Evolutionary conservation across 2,797 vertebrate genomes (phyloP).

Genomic region (Australoheros facetus): DNA sequence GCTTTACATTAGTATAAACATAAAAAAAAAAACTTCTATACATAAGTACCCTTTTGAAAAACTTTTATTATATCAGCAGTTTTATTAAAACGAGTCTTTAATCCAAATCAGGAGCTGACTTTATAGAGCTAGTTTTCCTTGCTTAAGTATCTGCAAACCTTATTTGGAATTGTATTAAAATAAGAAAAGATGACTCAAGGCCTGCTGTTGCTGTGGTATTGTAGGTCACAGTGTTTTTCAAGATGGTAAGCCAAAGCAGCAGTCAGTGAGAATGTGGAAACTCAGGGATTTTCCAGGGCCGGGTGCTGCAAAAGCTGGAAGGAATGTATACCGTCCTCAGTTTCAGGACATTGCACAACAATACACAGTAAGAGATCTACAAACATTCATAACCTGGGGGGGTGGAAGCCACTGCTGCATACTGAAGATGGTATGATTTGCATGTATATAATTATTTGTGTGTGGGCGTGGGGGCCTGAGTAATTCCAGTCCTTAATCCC

Average conservation of each 20-base stretch:
- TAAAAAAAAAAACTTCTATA: neutral
- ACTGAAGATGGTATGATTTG: constrained; percentile 29
- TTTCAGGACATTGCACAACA: constrained; percentile 48
- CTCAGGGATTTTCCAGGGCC: constrained; percentile 81
- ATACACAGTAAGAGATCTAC: constrained; percentile 11
- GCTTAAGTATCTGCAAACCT: constrained; percentile 13
- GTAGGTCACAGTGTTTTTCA: constrained; percentile 30
- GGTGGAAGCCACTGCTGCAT: constrained; percentile 5
- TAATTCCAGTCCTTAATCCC: constrained; percentile 60
- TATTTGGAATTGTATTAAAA: constrained; percentile 1
- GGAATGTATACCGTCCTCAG: constrained; percentile 54
- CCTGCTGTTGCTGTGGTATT: constrained; percentile 30
- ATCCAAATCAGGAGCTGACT: neutral
- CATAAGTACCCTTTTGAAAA: neutral
- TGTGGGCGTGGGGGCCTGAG: constrained; percentile 34
- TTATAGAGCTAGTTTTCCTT: neutral
- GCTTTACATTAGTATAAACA: neutral
- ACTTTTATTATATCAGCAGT: neutral
- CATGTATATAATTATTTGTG: constrained; percentile 15
- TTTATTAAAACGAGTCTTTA: too few relatives aligned
- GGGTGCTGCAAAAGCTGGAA: constrained; percentile 55
- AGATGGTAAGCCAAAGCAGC: constrained; percentile 36
- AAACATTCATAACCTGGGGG: constrained; percentile 13
- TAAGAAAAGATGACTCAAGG: constrained; percentile 21
- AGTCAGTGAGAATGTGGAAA: constrained; percentile 68